Conservation (phyloP, 2,797 vertebrate species). For the Zalophus californianus region DNA sequence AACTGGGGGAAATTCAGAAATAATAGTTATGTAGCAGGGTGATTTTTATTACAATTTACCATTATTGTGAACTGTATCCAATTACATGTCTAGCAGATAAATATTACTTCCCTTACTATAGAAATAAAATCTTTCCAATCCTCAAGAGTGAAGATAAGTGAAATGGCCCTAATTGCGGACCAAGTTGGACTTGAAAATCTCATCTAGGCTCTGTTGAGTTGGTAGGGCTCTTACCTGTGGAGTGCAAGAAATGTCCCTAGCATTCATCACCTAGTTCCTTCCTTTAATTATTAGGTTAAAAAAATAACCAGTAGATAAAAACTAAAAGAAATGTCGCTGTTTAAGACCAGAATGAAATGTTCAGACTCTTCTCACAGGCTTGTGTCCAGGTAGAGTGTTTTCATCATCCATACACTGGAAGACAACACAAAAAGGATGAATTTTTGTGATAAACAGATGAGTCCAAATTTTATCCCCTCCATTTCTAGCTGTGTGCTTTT, state of each 20-base stretch:
- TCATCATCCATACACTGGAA: background rate
- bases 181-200: background rate
- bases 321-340: background rate
- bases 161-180: background rate
- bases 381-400: background rate
- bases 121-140: background rate
- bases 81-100: background rate
- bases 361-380: background rate
- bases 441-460: background rate
- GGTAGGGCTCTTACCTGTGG: background rate
- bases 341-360: background rate
- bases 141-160: background rate
- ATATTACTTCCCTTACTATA: background rate
- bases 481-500: background rate
- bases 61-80: background rate
- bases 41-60: background rate
- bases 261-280: background rate
- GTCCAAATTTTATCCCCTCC: background rate
- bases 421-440: background rate
- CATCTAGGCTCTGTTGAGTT: background rate
- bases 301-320: background rate
- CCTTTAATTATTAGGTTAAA: background rate
- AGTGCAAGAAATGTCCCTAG: background rate
- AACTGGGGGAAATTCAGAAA: background rate
- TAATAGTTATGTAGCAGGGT: background rate